These are phyloP conservation scores for Fragum sueziense DNA, from an alignment of 2,888 invertebrate genomes.

Conservation along the genomic window DNA sequence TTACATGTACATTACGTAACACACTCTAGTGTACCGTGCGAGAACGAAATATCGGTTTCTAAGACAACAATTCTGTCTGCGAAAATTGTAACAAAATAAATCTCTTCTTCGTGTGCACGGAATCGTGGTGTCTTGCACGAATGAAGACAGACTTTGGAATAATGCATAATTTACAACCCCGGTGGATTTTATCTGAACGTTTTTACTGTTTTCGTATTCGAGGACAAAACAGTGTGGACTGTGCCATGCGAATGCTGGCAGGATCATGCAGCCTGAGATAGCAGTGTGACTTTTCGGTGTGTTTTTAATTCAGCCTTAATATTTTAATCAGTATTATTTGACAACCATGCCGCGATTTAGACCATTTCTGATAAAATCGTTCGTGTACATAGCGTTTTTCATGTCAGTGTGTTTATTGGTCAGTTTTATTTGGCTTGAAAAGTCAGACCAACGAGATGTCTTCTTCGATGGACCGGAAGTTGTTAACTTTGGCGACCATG, in stretches of 20 bases:
- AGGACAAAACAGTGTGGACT: not conserved
- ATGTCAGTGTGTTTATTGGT: constrained; percentile 29
- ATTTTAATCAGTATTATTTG: not conserved
- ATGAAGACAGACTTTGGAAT: not conserved
- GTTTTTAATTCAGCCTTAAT: not conserved
- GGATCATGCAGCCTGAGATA: not conserved
- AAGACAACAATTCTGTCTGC: constrained; percentile 1
- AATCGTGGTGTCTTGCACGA: not conserved
- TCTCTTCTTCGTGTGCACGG: not conserved
- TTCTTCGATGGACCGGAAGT: constrained; percentile 43
- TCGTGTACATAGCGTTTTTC: constrained; percentile 34
- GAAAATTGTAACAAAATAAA: not conserved
- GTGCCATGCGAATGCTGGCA: not conserved
- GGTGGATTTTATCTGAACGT: not conserved
- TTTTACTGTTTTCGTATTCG: not conserved
- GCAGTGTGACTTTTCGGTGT: not conserved
- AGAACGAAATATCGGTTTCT: constrained; percentile 1
- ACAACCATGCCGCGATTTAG: not conserved
- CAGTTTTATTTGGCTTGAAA: constrained; percentile 37
- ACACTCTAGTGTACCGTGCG: not conserved
- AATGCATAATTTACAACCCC: not conserved
- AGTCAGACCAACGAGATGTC: constrained; percentile 18
- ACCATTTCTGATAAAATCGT: not conserved
- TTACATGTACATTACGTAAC: not conserved
- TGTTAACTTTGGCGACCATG: not conserved